These are phyloP conservation scores for Ahaetulla prasina DNA, from an alignment of 2,113 vertebrate species.

Conservation along the genomic window DNA sequence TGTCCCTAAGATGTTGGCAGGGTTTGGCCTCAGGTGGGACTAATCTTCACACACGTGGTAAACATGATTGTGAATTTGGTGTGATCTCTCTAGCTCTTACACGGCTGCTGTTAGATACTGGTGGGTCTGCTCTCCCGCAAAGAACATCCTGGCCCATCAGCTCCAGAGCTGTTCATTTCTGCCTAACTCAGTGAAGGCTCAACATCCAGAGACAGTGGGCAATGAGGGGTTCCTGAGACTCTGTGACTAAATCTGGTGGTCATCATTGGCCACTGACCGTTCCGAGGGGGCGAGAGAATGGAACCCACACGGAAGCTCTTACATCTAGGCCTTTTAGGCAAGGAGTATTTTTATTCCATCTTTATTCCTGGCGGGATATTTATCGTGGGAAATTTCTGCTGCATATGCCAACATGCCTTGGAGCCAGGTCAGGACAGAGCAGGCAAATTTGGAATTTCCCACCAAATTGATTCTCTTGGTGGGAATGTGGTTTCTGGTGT, in stretches of 20 bases:
- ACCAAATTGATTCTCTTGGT: too few species aligned
- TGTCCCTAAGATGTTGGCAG: too few species aligned
- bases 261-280: neutral
- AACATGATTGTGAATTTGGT: neutral
- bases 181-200: neutral
- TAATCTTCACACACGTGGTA: neutral
- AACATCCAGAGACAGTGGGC: neutral
- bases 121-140: neutral
- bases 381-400: neutral
- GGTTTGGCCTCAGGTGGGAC: neutral
- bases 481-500: neutral
- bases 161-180: neutral
- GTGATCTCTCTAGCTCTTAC: neutral
- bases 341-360: neutral
- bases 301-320: neutral
- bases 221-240: neutral
- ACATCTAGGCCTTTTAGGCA: neutral
- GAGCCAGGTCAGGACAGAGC: neutral
- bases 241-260: neutral
- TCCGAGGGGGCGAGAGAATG: fast-evolving
- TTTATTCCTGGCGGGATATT: neutral
- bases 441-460: neutral
- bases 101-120: neutral
- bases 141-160: too few species aligned
- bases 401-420: neutral